Conservation (phyloP, 2,113 vertebrate genomes). For the Struthio camelus region DNA sequence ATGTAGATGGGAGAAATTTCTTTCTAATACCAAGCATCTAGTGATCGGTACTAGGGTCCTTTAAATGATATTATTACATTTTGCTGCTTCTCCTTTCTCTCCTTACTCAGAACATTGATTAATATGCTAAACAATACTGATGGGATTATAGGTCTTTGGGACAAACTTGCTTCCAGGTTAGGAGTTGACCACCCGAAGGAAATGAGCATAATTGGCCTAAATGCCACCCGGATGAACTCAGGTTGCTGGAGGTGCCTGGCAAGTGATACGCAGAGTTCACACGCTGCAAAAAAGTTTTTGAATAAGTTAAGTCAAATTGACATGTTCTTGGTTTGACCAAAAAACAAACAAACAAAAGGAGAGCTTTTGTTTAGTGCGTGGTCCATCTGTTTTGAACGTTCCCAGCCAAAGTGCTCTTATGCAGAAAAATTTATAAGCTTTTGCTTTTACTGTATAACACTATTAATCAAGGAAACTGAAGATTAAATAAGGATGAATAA, state of each 20-base stretch:
- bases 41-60: neutral
- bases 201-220: neutral
- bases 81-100: neutral
- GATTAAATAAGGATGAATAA: neutral
- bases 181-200: neutral
- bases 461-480: neutral
- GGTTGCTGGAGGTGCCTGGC: neutral
- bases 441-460: neutral
- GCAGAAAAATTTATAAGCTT: neutral
- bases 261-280: neutral
- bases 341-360: neutral
- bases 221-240: neutral
- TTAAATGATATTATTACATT: neutral
- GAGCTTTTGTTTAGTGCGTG: neutral
- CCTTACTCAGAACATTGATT: neutral
- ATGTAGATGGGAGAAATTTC: neutral
- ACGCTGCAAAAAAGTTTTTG: neutral
- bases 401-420: neutral
- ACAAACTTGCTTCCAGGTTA: neutral
- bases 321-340: neutral
- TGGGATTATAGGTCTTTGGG: neutral
- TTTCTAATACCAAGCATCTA: neutral
- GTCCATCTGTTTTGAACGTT: neutral
- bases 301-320: neutral
- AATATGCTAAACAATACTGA: neutral